Evolutionary conservation across 2,113 vertebrate genomes (phyloP).

Genomic region (Etheostoma spectabile): DNA sequence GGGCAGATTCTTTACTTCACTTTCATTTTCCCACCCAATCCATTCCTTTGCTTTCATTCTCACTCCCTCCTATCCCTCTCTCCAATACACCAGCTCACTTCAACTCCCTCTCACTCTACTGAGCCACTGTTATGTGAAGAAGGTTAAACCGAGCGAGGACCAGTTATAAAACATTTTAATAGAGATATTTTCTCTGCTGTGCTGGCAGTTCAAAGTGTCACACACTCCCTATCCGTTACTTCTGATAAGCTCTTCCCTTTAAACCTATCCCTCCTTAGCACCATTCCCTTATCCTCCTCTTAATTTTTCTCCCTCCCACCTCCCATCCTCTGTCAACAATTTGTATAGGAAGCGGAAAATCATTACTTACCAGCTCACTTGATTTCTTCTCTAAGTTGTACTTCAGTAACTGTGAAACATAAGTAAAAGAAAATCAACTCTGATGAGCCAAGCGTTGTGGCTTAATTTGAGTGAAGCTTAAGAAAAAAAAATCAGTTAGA

Average conservation of each 20-base stretch:
- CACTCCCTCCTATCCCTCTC: conserved; percentile 55
- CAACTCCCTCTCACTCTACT: conserved; percentile 62
- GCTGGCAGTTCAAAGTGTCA: conserved; percentile 85
- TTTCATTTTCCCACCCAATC: conserved; percentile 31
- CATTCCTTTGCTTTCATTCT: conserved; percentile 41
- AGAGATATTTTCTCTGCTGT: conserved; percentile 83
- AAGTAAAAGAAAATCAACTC: conserved; percentile 53
- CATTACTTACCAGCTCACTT: conserved; percentile 93
- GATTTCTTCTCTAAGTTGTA: conserved; percentile 95
- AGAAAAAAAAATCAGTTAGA: background rate
- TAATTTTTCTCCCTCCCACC: conserved; percentile 80
- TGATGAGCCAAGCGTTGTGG: background rate
- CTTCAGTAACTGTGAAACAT: conserved; percentile 91
- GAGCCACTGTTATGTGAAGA: conserved; percentile 60
- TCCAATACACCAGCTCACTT: conserved; percentile 31
- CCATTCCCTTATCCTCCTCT: conserved; percentile 65
- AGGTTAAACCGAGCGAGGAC: conserved; percentile 83
- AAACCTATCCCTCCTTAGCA: conserved; percentile 76
- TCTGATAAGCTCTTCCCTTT: conserved; percentile 82
- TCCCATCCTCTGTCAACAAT: conserved; percentile 76
- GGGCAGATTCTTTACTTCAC: conserved; percentile 49
- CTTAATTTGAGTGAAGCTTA: background rate
- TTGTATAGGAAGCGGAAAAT: conserved; percentile 75
- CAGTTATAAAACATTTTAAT: conserved; percentile 88
- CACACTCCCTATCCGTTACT: conserved; percentile 86